Evolutionary conservation across 2,797 vertebrate species (phyloP).

Genomic region (Gallirallus australis): DNA sequence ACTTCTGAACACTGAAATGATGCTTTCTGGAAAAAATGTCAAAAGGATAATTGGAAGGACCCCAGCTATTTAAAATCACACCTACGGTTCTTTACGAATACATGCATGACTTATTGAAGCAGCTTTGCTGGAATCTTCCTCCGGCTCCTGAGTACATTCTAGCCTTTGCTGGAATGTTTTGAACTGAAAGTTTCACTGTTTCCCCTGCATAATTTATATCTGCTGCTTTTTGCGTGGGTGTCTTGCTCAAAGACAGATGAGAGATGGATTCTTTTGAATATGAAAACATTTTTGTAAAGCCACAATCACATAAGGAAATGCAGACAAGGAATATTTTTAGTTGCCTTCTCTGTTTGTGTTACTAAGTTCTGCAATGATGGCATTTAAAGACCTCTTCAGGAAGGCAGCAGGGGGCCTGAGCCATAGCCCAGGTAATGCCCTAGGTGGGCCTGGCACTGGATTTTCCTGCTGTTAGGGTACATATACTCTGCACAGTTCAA

Average conservation of each 20-base stretch:
- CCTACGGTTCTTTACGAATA: constrained; percentile 12
- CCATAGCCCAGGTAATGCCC: neutral
- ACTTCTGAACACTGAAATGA: neutral
- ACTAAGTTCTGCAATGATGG: neutral
- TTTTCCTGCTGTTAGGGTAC: neutral
- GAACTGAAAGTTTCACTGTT: neutral
- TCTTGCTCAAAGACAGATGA: neutral
- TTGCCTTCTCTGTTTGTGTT: neutral
- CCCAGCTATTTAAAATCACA: neutral
- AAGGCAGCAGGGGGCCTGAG: neutral
- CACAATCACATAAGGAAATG: neutral
- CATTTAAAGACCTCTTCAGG: neutral
- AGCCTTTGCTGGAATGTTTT: neutral
- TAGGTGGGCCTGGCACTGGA: too few species aligned
- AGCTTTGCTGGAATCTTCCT: neutral
- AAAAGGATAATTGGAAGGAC: neutral
- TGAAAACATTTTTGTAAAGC: constrained; percentile 12
- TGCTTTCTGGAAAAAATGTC: neutral
- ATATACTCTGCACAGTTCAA: neutral
- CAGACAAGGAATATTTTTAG: neutral
- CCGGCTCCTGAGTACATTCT: neutral
- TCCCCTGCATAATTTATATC: neutral
- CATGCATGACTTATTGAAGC: neutral
- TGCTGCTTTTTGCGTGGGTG: constrained; percentile 28
- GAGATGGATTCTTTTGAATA: constrained; percentile 29